Evolutionary conservation across 1,140 invertebrate species (phyloP).

Genomic region (Anagrus nilaparvatae): DNA sequence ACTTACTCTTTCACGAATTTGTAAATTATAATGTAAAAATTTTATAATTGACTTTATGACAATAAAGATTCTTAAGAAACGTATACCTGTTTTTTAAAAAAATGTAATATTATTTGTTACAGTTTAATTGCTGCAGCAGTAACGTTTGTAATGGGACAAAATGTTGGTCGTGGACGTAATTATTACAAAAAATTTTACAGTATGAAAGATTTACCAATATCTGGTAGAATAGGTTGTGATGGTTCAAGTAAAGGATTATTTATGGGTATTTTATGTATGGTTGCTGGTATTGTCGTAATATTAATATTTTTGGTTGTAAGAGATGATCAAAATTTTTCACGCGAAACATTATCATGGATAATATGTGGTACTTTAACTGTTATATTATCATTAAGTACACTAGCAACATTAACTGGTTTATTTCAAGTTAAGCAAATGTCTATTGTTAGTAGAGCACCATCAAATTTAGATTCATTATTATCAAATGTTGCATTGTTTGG

Average conservation of each 20-base stretch:
- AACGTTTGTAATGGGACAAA: constrained; percentile 52
- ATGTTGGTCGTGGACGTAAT: constrained; percentile 39
- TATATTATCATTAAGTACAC: constrained; percentile 32
- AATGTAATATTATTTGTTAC: constrained; percentile 12
- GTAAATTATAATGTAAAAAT: no score
- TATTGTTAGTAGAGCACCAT: constrained; percentile 32
- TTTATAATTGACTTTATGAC: neutral
- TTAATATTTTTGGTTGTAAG: constrained; percentile 56
- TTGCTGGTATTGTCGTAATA: constrained; percentile 50
- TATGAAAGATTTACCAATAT: constrained; percentile 28
- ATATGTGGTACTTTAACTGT: constrained; percentile 40
- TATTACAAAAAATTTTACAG: constrained; percentile 33
- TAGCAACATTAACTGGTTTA: constrained; percentile 35
- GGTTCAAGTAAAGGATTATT: constrained; percentile 52
- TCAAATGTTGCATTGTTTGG: constrained; percentile 46
- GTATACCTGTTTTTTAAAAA: neutral
- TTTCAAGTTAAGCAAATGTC: constrained; percentile 43
- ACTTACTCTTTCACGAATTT: no score
- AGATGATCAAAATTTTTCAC: constrained; percentile 45
- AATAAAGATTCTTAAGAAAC: neutral
- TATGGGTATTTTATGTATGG: constrained; percentile 50
- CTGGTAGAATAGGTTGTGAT: constrained; percentile 42
- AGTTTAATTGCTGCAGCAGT: constrained; percentile 53
- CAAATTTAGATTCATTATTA: constrained; percentile 41
- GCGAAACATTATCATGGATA: constrained; percentile 38